These are phyloP conservation scores for Hypomecis atomaria DNA, from an alignment of 2,888 invertebrate genomes.

Conservation along the genomic window DNA sequence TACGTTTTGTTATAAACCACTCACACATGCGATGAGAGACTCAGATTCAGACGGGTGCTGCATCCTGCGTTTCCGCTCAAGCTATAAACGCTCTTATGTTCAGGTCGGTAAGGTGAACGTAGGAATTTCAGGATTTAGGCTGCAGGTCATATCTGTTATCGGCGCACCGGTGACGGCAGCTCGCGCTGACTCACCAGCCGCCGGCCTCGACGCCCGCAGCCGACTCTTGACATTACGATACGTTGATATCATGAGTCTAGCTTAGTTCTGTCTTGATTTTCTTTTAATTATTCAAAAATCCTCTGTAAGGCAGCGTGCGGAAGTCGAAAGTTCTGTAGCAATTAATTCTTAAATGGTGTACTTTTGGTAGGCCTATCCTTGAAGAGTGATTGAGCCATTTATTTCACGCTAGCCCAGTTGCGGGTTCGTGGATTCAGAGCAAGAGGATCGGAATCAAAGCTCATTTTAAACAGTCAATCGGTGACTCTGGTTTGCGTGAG, in stretches of 20 bases:
- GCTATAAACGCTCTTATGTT: neutral
- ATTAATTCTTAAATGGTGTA: too few relatives aligned
- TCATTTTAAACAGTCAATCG: too few relatives aligned
- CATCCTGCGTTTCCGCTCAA: neutral
- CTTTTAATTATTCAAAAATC: too few relatives aligned
- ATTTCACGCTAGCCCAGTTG: too few relatives aligned
- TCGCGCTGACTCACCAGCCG: slow-evolving; percentile 41
- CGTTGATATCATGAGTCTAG: slow-evolving; percentile 26
- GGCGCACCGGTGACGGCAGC: slow-evolving; percentile 42
- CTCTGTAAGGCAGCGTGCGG: too few relatives aligned
- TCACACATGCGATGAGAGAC: neutral
- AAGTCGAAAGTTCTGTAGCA: too few relatives aligned
- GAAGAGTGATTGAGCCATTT: too few relatives aligned
- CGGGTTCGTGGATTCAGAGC: too few relatives aligned
- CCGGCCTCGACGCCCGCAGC: slow-evolving; percentile 16
- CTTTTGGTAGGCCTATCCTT: too few relatives aligned
- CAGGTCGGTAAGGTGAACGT: neutral
- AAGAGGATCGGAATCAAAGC: too few relatives aligned
- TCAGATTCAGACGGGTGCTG: neutral
- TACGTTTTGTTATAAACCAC: too few relatives aligned
- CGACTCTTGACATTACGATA: slow-evolving; percentile 40
- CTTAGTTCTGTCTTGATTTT: neutral
- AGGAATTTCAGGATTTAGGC: slow-evolving; percentile 23
- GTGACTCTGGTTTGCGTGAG: too few relatives aligned
- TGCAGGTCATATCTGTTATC: slow-evolving; percentile 60